phyloP scores from a whole-genome alignment of 1,140 invertebrate genomes.

The Neelides sp. region DNA sequence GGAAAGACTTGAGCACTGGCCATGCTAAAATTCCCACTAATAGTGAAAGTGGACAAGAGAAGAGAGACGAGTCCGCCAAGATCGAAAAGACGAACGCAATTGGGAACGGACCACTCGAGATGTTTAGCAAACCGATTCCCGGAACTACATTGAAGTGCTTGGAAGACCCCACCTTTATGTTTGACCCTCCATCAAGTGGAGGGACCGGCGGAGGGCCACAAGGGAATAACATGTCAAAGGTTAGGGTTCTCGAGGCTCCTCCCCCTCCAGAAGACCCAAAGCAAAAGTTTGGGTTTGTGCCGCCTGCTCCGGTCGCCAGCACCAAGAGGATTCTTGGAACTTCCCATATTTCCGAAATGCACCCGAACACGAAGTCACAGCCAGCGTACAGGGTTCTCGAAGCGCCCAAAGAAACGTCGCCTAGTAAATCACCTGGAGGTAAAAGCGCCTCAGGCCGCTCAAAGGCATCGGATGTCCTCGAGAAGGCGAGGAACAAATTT shows the following conservation, averaged over 20 bases:
- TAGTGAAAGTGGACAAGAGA: neutral
- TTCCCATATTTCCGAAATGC: slow-evolving; percentile 30
- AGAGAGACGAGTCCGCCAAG: no score
- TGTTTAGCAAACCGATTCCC: slow-evolving; percentile 35
- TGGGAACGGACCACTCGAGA: slow-evolving; percentile 1
- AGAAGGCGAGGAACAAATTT: slow-evolving; percentile 66
- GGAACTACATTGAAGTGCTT: slow-evolving; percentile 42
- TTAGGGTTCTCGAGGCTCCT: slow-evolving; percentile 30
- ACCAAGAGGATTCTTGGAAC: slow-evolving; percentile 26
- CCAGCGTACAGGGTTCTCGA: slow-evolving; percentile 37
- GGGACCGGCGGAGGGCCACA: neutral
- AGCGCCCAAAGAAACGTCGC: slow-evolving; percentile 35
- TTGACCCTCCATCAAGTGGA: slow-evolving; percentile 32
- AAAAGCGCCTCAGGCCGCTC: slow-evolving; percentile 37
- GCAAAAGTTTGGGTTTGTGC: slow-evolving; percentile 25
- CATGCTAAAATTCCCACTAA: no score
- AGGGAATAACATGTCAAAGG: neutral
- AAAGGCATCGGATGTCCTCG: slow-evolving; percentile 58
- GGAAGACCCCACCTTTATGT: slow-evolving; percentile 44
- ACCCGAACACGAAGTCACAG: slow-evolving; percentile 25
- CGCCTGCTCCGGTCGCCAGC: slow-evolving; percentile 23
- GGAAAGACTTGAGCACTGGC: no score
- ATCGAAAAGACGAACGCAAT: no score
- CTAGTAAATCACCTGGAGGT: slow-evolving; percentile 32
- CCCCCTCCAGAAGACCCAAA: slow-evolving; percentile 20